Base-by-base conservation (phyloP, 2,113 vertebrate genomes). In the Brachyhypopomus gauderio region DNA sequence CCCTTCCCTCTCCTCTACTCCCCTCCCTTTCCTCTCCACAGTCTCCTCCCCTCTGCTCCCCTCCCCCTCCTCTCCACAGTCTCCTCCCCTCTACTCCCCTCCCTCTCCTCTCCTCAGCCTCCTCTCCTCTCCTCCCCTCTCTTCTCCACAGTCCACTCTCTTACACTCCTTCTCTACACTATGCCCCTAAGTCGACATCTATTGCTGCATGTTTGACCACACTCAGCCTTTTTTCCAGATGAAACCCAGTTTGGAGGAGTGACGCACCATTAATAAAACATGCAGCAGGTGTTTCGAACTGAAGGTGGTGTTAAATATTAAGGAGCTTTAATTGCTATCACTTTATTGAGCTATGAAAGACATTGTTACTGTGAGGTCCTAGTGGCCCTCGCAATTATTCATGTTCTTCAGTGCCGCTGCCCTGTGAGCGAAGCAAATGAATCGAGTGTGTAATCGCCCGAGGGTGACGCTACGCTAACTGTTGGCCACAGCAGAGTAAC, bases 241-340 rank as follows among this genome's bases (percentile, higher is more conserved):
- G n/a, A 60, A 63, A 56, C 73, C 67, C 72, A 60, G 36, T 72
- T 63, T 66, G 60, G 66, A 23, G 27, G 7, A 41, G 20, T 45
- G 71, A 76, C 67, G 56, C 4, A 17, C 70, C 41, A 38, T 72
- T 77, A 80, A 70, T 78, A 80, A 83, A 62, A 56, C 72, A 81
- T 67, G 60, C 52, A 23, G 60, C 20, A 17, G 82, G 67, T 80
- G 70, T 83, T 83, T 72, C 62, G 27, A 63, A 59, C 81, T 77
- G 77, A 80, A 75, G 84, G 63, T 77, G 67, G 73, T 41, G 74
- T 85, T 80, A 80, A 86, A 78, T 83, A 86, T 86, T 83, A 23
- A 86, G 36, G 16, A 5, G 30, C 79, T 86, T 30, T 86, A 86
- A 86, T 86, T 80, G 74, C 67, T 80, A 77, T 59, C 81, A 78